Base-by-base conservation (phyloP, 2,797 vertebrate genomes). In the Myotis daubentonii region DNA sequence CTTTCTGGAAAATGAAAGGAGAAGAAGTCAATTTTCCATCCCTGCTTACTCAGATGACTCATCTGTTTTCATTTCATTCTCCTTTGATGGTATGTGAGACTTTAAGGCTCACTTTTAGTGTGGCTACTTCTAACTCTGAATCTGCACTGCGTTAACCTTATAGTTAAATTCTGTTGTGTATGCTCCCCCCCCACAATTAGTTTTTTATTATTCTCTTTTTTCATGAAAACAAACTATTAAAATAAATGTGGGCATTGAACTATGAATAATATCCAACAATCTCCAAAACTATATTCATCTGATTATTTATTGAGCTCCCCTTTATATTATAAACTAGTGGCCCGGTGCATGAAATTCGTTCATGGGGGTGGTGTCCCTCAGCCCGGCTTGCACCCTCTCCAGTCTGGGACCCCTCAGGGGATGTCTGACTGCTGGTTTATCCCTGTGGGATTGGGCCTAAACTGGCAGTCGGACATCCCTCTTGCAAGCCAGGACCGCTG, bases 231-330 rank as follows among this genome's bases (percentile, higher is more conserved):
- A 82, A 47, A 60, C 30, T 1, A 33, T 70, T 88, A 85, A 93
- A 70, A 36, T 85, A 74, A 70, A 60, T 87, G 8, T 87, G 16
- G 22, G 1, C 15, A 55, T 16, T 84, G 81, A 79, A 19, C 36
- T 85, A 75, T 79, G 17, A 83, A 87, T 94, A 57, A 49, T 66
- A 75, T 83, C n/a, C 8, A 86, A 57, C 75, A 78, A 41, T 79
- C 15, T 65, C 53, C 7, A 33, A 66, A 78, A 81, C 17, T 62
- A n/a, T 44, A 13, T 86, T 23, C 62, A 66, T 7, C 25, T 75
- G 41, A 16, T 15, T 76, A 7, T 94, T 83, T 65, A 41, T 23
- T 79, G 49, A 94, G 10, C 7, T 62, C 74, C 7, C 53, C 13
- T 81, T 47, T 84, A 8, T 76, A 44, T 38, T 90, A 65, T 82